A percentile compares a stretch with the other conserved stretches of the same genome.
phyloP scores from a whole-genome alignment of 35 echinoderm and acorn worm species.

The Holothuria glaberrima region DNA sequence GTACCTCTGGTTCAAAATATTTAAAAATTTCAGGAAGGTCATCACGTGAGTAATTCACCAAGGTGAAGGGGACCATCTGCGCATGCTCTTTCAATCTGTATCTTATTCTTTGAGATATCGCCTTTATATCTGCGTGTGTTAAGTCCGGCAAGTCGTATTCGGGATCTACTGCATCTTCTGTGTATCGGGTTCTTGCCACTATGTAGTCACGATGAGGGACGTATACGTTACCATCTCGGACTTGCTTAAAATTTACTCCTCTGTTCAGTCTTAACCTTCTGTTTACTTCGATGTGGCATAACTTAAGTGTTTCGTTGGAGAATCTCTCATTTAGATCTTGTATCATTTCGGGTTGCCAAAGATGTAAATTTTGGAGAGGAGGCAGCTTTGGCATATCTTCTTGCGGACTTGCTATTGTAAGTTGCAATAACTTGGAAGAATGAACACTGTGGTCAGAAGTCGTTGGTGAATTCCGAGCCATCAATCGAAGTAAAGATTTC shows the following conservation, averaged over 20 bases:
- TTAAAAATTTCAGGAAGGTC: background rate
- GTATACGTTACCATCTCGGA: background rate
- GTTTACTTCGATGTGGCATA: constrained; percentile 11
- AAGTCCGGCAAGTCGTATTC: background rate
- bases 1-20: constrained; percentile 17
- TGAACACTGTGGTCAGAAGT: no score
- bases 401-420: no score
- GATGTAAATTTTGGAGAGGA: no score
- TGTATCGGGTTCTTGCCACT: background rate
- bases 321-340: no score
- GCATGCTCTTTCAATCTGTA: constrained; percentile 8
- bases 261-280: background rate
- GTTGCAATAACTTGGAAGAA: no score
- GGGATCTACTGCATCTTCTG: background rate
- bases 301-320: background rate
- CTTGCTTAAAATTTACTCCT: background rate
- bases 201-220: constrained; percentile 14
- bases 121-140: background rate
- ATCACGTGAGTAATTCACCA: constrained; percentile 26
- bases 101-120: background rate
- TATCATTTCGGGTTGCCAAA: no score
- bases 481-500: no score
- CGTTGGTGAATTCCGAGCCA: no score
- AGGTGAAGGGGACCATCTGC: background rate
- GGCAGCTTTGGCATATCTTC: no score